A percentile compares a stretch with the other conserved stretches of the same genome.
Conservation (phyloP, 2,113 vertebrate genomes). For the Candoia aspera region DNA sequence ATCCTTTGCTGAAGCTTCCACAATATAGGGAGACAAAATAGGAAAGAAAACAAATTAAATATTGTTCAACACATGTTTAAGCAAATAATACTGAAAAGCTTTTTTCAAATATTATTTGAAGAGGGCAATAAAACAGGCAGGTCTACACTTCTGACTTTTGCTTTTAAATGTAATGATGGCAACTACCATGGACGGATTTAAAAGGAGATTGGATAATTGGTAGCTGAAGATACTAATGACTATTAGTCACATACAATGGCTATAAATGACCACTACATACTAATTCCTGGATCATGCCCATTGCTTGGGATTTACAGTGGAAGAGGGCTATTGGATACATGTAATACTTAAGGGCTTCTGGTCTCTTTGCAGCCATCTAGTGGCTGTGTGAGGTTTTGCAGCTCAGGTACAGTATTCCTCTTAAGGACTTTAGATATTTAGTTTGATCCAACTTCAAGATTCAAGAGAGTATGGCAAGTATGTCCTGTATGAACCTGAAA, state of each 20-base stretch:
- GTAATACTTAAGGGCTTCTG: not conserved
- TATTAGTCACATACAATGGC: not conserved
- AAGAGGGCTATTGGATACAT: not conserved
- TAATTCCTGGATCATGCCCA: not conserved
- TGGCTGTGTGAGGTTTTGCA: not conserved
- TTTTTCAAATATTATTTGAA: not conserved
- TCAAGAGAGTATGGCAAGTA: not conserved
- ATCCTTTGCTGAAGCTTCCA: too few species aligned
- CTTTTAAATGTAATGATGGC: not conserved
- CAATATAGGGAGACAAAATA: not conserved
- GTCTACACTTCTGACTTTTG: not conserved
- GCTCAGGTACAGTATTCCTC: not conserved
- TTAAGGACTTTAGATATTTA: not conserved
- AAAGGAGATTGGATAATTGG: not conserved
- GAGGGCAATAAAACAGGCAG: not conserved
- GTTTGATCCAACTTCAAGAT: not conserved
- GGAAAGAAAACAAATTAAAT: not conserved
- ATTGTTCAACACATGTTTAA: not conserved
- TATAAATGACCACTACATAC: not conserved
- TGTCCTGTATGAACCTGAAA: not conserved
- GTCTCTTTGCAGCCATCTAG: not conserved
- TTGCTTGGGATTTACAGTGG: not conserved
- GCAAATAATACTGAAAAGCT: not conserved
- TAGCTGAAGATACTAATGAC: not conserved
- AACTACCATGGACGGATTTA: not conserved